Conservation (phyloP, 1,140 invertebrate genomes). For the Sinella curviseta region DNA sequence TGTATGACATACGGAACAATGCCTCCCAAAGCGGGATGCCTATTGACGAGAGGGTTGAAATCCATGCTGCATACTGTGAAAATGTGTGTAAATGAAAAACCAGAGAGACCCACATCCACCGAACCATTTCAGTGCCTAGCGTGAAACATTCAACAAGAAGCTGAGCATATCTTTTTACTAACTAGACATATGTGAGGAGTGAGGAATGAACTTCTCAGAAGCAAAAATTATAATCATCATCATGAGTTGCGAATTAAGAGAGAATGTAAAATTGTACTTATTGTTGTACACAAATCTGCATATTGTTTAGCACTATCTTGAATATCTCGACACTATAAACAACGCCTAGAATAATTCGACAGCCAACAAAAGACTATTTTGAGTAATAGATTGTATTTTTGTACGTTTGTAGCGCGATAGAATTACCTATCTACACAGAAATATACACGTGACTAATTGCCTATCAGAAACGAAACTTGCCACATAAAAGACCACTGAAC, state of each 20-base stretch:
- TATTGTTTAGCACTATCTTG: background rate
- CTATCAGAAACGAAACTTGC: background rate
- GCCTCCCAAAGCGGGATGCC: background rate
- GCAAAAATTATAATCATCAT: too few species aligned
- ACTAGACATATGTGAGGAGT: slow-evolving; percentile 2
- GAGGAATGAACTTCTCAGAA: background rate
- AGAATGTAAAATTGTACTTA: background rate
- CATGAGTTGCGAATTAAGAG: too few species aligned
- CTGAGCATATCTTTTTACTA: background rate
- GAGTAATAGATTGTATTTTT: too few species aligned
- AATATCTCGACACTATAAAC: background rate
- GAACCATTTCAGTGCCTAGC: slow-evolving; percentile 6
- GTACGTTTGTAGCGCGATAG: too few species aligned
- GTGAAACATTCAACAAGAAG: background rate
- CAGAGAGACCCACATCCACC: slow-evolving; percentile 21
- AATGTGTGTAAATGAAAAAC: slow-evolving; percentile 14
- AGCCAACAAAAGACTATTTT: background rate
- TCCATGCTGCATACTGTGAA: background rate
- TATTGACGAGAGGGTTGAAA: background rate
- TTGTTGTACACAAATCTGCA: background rate
- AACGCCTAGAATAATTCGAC: background rate
- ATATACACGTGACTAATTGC: slow-evolving; percentile 2
- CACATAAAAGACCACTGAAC: background rate
- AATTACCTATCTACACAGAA: background rate
- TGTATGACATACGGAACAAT: background rate